Percentiles rank a stretch among this genome's conserved stretches.
These are phyloP conservation scores for Colistium nudipinnis DNA, from an alignment of 2,113 vertebrate species.

Conservation along the genomic window DNA sequence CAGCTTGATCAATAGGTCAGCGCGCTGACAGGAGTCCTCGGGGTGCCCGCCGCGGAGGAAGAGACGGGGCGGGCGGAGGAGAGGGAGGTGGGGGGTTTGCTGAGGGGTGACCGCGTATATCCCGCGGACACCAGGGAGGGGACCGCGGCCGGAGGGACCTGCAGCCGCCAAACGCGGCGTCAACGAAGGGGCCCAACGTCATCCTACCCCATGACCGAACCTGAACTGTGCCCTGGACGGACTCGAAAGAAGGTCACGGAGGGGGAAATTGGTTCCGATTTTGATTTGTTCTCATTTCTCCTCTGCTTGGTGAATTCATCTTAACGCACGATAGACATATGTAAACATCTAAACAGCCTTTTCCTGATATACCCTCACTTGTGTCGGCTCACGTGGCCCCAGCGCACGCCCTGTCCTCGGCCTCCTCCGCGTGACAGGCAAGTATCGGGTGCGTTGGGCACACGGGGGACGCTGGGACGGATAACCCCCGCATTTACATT, in stretches of 20 bases:
- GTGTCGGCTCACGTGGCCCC: constrained; percentile 90
- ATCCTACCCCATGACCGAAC: constrained; percentile 5
- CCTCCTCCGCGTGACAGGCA: constrained; percentile 89
- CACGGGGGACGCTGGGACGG: constrained; percentile 92
- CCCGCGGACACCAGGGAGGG: constrained; percentile 51
- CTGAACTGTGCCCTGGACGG: constrained; percentile 1
- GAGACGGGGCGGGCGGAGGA: constrained; percentile 38
- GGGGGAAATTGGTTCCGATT: not conserved
- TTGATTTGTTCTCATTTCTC: not conserved
- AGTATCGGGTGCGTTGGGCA: constrained; percentile 92
- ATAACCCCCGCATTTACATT: constrained; percentile 97
- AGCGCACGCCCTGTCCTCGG: constrained; percentile 66
- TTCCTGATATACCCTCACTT: constrained; percentile 88
- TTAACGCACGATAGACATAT: not conserved
- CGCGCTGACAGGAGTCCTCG: constrained; percentile 71
- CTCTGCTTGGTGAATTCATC: not conserved
- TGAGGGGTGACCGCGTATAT: constrained; percentile 69
- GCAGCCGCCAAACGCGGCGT: constrained; percentile 58
- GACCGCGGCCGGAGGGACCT: constrained; percentile 41
- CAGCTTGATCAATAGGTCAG: constrained; percentile 81
- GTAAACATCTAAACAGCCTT: too few species aligned
- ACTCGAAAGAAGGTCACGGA: not conserved
- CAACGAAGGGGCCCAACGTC: constrained; percentile 55
- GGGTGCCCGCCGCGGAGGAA: constrained; percentile 49
- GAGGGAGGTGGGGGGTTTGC: constrained; percentile 58